phyloP scores from a whole-genome alignment of 2,113 vertebrate species.

The Nycticryphes semicollaris region DNA sequence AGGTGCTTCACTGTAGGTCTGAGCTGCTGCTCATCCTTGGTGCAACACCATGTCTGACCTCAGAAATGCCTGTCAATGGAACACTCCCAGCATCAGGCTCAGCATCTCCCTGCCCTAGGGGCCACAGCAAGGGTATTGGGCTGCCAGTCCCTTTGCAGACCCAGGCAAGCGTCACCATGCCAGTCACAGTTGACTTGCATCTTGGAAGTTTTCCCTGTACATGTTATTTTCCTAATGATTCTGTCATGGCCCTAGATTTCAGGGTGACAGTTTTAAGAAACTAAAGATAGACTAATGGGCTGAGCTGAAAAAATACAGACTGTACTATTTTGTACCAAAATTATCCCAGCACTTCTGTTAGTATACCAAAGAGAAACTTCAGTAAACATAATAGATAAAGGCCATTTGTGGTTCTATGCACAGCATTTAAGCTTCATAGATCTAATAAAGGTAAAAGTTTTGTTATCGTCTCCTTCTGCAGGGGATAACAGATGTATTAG shows the following conservation, averaged over 20 bases:
- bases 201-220: background rate
- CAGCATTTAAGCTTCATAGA: background rate
- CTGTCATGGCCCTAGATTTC: background rate
- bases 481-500: background rate
- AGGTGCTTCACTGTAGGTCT: background rate
- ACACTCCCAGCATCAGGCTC: background rate
- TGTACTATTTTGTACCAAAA: background rate
- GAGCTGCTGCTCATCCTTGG: background rate
- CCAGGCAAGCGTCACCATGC: background rate
- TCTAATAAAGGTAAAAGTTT: background rate
- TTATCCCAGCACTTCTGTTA: background rate
- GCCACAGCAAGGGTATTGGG: background rate
- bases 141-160: background rate
- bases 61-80: background rate
- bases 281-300: background rate
- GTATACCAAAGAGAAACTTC: background rate
- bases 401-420: background rate
- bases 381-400: background rate
- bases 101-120: background rate
- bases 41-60: accelerated
- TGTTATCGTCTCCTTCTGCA: background rate
- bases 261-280: background rate
- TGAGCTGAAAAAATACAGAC: background rate
- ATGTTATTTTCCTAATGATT: background rate
- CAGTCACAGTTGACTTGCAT: background rate